Evolutionary conservation across 2,888 invertebrate genomes (phyloP), one percentile per base, ranked within the genome.

Genomic region (Ectobius pallidus): DNA sequence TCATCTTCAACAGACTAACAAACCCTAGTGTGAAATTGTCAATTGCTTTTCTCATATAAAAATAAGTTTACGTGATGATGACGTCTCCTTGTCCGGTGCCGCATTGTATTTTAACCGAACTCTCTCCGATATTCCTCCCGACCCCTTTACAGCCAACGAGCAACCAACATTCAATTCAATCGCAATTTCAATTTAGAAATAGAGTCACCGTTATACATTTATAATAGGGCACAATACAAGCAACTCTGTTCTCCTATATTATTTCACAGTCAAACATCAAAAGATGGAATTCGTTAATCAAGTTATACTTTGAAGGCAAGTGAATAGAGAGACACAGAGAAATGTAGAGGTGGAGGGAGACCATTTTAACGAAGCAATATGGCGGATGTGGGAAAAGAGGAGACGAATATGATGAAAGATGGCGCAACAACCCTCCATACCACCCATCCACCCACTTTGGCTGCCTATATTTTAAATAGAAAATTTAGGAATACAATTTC

Each of bases 271-370:
- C 65, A 46, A 65, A 65, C 65, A 65, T 72, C 72, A 69, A 72
- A 72, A 68, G 68, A 72, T 68, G 72, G 69, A 72, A 72, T 72
- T 69, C 72, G 69, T 72, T 72, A 72, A 69, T 68, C 68, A 65
- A 69, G 68, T 72, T 72, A 55, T 65, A 69, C 72, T 72, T 72
- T 72, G 72, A 72, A 72, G 72, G 65, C 65, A 65, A 34, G 65
- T 65, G 34, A 65, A 65, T 44, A 65, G 65, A 16, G 46, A 65
- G 44, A 65, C 25, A n/a, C 22, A 44, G 65, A 62, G 34, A 42
- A 44, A 65, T 52, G 46, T 18, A 67, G 27, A 27, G 44, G 44
- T 3, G 34, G 55, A 55, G 69, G 52, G 55, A 39, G 65, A 65
- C 44, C 65, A 65, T 44, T 65, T 65, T 58, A 70, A 70, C 63